Evolutionary conservation across 2,888 invertebrate species (phyloP).

Genomic region (Drosophila subsilvestris): DNA sequence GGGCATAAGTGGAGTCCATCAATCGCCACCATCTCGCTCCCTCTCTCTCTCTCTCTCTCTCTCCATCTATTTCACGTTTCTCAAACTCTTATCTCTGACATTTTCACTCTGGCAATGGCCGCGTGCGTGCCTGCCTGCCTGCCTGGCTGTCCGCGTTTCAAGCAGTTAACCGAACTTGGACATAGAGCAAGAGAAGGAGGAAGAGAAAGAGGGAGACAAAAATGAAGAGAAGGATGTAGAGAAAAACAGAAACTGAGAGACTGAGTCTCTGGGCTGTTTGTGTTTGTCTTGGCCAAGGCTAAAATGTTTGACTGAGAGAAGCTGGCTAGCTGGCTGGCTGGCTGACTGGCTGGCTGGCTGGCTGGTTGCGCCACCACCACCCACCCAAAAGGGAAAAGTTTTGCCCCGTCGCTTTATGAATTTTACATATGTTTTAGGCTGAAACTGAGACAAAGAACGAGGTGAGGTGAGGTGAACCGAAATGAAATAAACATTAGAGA

Average conservation of each 20-base stretch:
- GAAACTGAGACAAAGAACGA: constrained; percentile 36
- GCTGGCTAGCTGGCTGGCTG: neutral
- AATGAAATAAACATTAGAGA: constrained; percentile 55
- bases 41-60: no score
- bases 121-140: constrained; percentile 7
- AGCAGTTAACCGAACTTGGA: constrained; percentile 2
- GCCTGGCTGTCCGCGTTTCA: constrained; percentile 14
- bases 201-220: neutral
- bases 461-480: constrained; percentile 15
- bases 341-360: neutral
- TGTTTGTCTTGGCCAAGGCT: constrained; percentile 34
- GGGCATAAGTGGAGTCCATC: constrained; percentile 18
- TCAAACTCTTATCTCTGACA: constrained; percentile 10
- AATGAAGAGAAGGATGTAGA: neutral
- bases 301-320: constrained; percentile 20
- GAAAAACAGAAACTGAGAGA: neutral
- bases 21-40: constrained; percentile 5
- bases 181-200: neutral
- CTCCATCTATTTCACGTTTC: neutral
- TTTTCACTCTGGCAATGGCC: constrained; percentile 12
- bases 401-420: constrained; percentile 41
- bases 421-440: constrained; percentile 49
- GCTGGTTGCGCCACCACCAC: neutral
- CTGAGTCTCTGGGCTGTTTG: neutral
- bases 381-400: constrained; percentile 28